These are phyloP conservation scores for Podarcis muralis DNA, from an alignment of 2,113 vertebrate species.

Conservation along the genomic window DNA sequence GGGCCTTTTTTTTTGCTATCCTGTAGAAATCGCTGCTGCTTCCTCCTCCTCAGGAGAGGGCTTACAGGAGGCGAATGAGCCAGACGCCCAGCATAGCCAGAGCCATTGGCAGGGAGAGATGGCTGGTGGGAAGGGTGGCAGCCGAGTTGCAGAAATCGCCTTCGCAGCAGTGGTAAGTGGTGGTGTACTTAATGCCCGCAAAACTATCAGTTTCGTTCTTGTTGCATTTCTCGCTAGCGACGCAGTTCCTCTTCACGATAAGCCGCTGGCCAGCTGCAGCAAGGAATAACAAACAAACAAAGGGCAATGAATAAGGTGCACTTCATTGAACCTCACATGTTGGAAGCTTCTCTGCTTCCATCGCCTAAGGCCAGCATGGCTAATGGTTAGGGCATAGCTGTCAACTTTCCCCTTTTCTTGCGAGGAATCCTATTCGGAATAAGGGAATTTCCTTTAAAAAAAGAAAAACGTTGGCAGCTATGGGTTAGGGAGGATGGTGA, in stretches of 20 bases:
- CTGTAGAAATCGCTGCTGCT: neutral
- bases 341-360: too few species aligned
- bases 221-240: neutral
- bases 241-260: neutral
- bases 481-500: too few species aligned
- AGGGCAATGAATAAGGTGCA: neutral
- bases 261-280: neutral
- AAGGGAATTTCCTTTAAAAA: too few species aligned
- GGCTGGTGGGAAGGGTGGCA: neutral
- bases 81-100: neutral
- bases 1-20: neutral
- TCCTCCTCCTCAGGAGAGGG: neutral
- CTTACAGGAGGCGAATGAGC: neutral
- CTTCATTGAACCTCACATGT: neutral
- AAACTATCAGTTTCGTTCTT: neutral
- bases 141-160: constrained; percentile 8
- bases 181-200: neutral
- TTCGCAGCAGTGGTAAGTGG: neutral
- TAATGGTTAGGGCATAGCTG: too few species aligned
- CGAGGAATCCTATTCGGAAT: too few species aligned
- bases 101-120: neutral
- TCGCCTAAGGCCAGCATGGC: too few species aligned
- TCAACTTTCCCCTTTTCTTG: too few species aligned
- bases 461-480: too few species aligned
- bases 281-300: neutral